A percentile compares a stretch with the other conserved stretches of the same genome.
These are phyloP conservation scores for Psilopsiagon aurifrons DNA, from an alignment of 2,113 vertebrate species.

Conservation along the genomic window DNA sequence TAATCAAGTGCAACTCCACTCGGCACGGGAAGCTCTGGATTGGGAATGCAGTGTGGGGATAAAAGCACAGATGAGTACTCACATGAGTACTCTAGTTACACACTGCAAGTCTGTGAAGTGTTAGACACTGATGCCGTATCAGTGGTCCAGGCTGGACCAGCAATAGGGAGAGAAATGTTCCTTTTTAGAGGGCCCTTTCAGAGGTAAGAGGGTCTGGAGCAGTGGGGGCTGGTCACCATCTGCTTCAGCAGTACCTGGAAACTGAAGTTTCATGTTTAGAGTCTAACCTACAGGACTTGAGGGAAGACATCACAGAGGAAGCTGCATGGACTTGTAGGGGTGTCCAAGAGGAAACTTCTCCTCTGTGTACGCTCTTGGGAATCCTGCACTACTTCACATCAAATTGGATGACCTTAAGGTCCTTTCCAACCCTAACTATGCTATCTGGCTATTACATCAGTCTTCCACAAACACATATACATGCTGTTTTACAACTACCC, in stretches of 20 bases:
- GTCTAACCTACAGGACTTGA: background rate
- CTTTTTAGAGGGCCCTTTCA: background rate
- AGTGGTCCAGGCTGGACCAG: background rate
- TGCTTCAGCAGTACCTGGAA: background rate
- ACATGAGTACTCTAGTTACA: background rate
- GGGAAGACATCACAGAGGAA: background rate
- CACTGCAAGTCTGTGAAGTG: background rate
- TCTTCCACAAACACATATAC: background rate
- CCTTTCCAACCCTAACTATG: background rate
- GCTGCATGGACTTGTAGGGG: accelerated
- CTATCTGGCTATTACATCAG: background rate
- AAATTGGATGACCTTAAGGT: background rate
- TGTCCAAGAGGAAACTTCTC: background rate
- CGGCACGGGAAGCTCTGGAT: background rate
- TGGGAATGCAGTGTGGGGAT: background rate
- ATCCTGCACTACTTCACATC: background rate
- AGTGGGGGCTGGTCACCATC: background rate
- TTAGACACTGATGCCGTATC: background rate
- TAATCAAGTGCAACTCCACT: background rate
- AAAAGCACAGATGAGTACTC: background rate
- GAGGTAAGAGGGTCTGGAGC: accelerated
- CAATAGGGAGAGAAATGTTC: background rate
- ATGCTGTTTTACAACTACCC: background rate
- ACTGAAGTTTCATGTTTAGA: background rate
- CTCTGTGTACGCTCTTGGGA: background rate